Evolutionary conservation across 2,797 vertebrate genomes (phyloP).

Genomic region (Sternarchorhynchus goeldii): DNA sequence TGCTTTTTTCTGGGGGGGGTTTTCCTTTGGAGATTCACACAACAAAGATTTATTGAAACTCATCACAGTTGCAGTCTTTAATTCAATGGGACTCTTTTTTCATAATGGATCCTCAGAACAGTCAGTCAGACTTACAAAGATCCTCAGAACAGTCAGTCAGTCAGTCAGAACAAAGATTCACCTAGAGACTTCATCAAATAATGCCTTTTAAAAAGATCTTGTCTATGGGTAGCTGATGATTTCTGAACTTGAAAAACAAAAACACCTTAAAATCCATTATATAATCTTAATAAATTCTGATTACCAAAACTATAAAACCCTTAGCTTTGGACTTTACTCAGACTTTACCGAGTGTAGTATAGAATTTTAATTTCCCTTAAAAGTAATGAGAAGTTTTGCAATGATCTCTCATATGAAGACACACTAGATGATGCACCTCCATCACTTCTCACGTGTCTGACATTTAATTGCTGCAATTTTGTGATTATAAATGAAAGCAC

Average conservation of each 20-base stretch:
- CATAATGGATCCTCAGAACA: background rate
- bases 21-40: no score
- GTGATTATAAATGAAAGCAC: constrained; percentile 57
- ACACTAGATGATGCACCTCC: background rate
- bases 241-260: no score
- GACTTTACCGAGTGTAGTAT: no score
- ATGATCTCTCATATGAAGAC: background rate
- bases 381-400: background rate
- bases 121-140: background rate
- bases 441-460: background rate
- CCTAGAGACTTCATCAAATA: no score
- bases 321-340: no score
- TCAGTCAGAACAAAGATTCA: background rate
- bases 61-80: background rate
- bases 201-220: no score
- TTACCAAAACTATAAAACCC: no score
- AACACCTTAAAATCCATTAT: no score
- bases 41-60: background rate
- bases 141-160: background rate
- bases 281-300: no score
- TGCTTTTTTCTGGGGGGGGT: no score
- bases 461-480: constrained; percentile 21
- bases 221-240: no score
- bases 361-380: no score
- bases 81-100: background rate